Conservation (phyloP, 2,888 invertebrate genomes). For the Lathronympha strigana region DNA sequence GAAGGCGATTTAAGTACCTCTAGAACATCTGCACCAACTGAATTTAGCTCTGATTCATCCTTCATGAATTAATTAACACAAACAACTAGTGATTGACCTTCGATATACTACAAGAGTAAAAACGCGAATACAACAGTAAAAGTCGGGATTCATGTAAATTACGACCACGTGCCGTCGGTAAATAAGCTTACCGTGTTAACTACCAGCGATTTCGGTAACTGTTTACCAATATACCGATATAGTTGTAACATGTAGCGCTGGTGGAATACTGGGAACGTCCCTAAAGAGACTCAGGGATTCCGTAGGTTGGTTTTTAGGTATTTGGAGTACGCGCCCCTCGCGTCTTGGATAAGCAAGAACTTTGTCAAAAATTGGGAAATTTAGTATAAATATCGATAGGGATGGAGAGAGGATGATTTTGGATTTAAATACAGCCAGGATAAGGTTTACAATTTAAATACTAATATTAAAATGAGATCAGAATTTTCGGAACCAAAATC, state of each 20-base stretch:
- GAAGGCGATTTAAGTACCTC: background rate
- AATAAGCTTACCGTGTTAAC: constrained; percentile 54
- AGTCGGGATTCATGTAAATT: constrained; percentile 70
- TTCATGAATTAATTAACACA: constrained; percentile 43
- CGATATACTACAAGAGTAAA: constrained; percentile 72
- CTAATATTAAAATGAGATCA: no score
- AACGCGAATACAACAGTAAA: constrained; percentile 73
- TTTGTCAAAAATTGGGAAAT: background rate
- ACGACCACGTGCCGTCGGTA: constrained; percentile 58
- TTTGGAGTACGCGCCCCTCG: constrained; percentile 22
- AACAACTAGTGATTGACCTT: constrained; percentile 68
- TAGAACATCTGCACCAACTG: constrained; percentile 7
- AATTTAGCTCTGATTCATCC: constrained; percentile 34
- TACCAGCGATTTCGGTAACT: constrained; percentile 26
- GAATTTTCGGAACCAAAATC: no score
- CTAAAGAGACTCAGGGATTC: constrained; percentile 22
- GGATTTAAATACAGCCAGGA: no score
- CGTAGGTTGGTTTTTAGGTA: constrained; percentile 12
- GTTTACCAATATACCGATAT: constrained; percentile 26
- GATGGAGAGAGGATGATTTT: no score
- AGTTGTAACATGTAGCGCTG: constrained; percentile 18
- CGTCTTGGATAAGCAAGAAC: background rate
- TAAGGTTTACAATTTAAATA: no score
- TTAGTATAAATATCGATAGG: no score
- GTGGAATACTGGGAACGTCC: constrained; percentile 6